phyloP scores from a whole-genome alignment of 2,113 vertebrate genomes.

The Australoheros scitulus region DNA sequence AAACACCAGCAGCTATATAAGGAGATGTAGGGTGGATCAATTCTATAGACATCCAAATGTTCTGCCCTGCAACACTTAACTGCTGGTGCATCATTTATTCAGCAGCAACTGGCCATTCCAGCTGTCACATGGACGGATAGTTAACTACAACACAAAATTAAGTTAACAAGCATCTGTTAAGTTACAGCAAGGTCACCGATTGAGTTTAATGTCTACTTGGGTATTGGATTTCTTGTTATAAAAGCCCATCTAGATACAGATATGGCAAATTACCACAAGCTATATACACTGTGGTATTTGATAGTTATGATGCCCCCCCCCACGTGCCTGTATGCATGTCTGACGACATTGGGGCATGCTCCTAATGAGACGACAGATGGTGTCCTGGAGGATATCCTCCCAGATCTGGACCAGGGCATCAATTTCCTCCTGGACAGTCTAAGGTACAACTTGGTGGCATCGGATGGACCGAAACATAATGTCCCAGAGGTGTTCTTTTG shows the following conservation, averaged over 20 bases:
- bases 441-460: too few relatives aligned
- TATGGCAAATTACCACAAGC: too few relatives aligned
- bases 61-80: not conserved
- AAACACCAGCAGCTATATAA: not conserved
- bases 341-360: too few relatives aligned
- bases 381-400: too few relatives aligned
- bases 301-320: too few relatives aligned
- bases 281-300: not conserved
- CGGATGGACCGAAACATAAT: too few relatives aligned
- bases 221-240: not conserved
- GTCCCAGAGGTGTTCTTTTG: too few relatives aligned
- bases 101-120: not conserved
- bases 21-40: not conserved
- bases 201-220: not conserved
- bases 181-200: not conserved
- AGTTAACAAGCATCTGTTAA: not conserved
- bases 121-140: constrained; percentile 13
- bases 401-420: too few relatives aligned
- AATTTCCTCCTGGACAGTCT: too few relatives aligned
- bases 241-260: not conserved
- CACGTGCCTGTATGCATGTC: too few relatives aligned
- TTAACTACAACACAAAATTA: too few relatives aligned
- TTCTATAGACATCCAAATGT: not conserved
- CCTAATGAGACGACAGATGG: too few relatives aligned
- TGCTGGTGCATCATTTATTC: not conserved